Evolutionary conservation across 2,888 invertebrate genomes (phyloP), one percentile per base, ranked within the genome.

Genomic region (Drosophila mettleri): DNA sequence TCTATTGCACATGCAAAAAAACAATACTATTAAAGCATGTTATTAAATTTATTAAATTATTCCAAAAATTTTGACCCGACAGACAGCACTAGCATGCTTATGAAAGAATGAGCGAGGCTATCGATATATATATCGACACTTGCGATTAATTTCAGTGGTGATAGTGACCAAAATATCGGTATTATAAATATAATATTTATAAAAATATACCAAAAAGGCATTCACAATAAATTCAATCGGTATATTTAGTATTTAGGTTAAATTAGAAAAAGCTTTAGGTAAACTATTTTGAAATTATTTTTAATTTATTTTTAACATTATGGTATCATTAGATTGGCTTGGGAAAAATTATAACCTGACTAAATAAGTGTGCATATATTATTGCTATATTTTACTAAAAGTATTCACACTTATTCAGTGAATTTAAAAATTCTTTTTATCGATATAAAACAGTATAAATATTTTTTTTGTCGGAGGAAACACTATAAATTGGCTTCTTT

Each of bases 51-150:
- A 22, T 33, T 12, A 8, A 39, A 62, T 51, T 38, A 51, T 22
- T 57, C 46, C 65, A 58, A 73, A 52, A 74, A 75, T 70, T 74
- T 70, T 51, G 55, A 70, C 48, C 49, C 75, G 75, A 66, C 75
- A 58, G 36, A 43, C 48, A 76, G 48, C 48, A 46, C 41, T 41
- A 76, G 73, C 74, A 68, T 75, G 73, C 75, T 60, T 63, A 53
- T 53, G 45, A 68, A 75, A 60, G 73, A 72, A 48, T 58, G 29
- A 41, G 31, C 31, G 5, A 0, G n/a, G 10, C 1, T 46, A 58
- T 51, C 63, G 73, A 59, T 73, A 10, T 3, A 8, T 20, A 14
- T 39, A 53, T 67, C 61, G 54, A 27, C 51, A 22, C n/a, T 18
- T 27, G 3, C 22, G 46, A 57, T 27, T 27, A 3, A 0, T 10